Evolutionary conservation across 2,113 vertebrate species (phyloP), one percentile per base, ranked within the genome.

Genomic region (Poicephalus meyeri): DNA sequence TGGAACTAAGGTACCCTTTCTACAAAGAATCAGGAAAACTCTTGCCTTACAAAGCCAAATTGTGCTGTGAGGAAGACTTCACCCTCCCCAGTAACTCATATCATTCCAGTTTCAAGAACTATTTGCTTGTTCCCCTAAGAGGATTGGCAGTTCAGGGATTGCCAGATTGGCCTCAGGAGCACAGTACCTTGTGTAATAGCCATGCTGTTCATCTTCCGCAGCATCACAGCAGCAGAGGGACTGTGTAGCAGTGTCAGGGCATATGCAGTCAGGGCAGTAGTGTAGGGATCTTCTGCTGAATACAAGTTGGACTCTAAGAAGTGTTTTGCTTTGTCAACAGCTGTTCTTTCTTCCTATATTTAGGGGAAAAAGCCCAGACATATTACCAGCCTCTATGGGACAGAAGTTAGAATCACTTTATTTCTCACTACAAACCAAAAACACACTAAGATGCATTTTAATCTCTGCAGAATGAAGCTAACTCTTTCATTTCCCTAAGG

Each of bases 211-310:
- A 99, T 98, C 58, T 98, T 98, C 8, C 98, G 97, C 93, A 99
- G 97, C 2, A 97, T 97, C 11, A 95, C 88, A 0, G 97, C 96
- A 1, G 99, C 98, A 0, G 98, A 97, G 3, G 98, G 98, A 86
- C 99, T 99, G 86, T 97, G 98, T 3, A 99, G 98, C 82, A 99
- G 98, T 5, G 98, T 98, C 96, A 99, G 97, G 24, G 98, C 97
- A 1, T 99, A 99, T 1, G 99, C 98, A 0, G 80, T 98, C 96
- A 99, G 95, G 49, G 99, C 99, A 0, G 98, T 99, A 39, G 98
- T 99, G 97, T 99, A 99, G 3, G 99, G 99, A n/a, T 99, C 99
- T 13, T 98, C 98, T 17, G 98, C 98, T 3, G 98, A 98, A 90
- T 98, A 98, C 4, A 98, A 93, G 92, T 98, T 98, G 82, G 98